A percentile compares a stretch with the other conserved stretches of the same genome.
Conservation (phyloP, 1,140 invertebrate species). For the Lethrus apterus region DNA sequence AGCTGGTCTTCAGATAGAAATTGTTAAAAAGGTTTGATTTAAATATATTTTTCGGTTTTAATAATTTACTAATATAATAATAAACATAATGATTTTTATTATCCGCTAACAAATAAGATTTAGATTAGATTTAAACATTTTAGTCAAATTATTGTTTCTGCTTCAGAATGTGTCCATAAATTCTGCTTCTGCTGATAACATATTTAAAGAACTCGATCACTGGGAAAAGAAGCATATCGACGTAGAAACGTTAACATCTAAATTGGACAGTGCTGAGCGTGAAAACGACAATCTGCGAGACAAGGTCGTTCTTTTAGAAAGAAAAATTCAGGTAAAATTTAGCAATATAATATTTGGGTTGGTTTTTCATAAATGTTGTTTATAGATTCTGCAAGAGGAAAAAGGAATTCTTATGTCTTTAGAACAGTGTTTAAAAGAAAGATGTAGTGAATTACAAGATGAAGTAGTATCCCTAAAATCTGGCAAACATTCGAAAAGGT, state of each 20-base stretch:
- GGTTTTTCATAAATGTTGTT: constrained; percentile 15
- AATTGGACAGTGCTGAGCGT: constrained; percentile 48
- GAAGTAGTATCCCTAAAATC: constrained; percentile 43
- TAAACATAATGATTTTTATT: neutral
- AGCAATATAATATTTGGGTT: neutral
- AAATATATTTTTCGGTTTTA: neutral
- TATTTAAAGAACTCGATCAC: constrained; percentile 57
- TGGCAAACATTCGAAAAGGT: constrained; percentile 13
- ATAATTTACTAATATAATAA: no score
- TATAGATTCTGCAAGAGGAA: constrained; percentile 69
- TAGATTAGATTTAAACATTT: no score
- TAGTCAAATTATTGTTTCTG: constrained; percentile 13
- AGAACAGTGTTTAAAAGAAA: constrained; percentile 69
- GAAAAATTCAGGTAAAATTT: constrained; percentile 59
- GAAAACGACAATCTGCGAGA: constrained; percentile 52
- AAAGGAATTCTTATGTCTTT: constrained; percentile 66
- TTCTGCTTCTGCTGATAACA: constrained; percentile 45
- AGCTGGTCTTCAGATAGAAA: constrained; percentile 67
- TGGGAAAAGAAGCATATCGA: constrained; percentile 68
- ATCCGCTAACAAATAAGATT: no score
- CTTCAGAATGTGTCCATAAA: constrained; percentile 47
- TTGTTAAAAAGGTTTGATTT: constrained; percentile 57
- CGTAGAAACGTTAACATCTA: constrained; percentile 53
- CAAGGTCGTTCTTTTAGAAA: constrained; percentile 60
- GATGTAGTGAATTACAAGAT: constrained; percentile 59